A percentile compares a stretch with the other conserved stretches of the same genome.
phyloP scores from a whole-genome alignment of 2,113 vertebrate genomes.

The Echinops telfairi region DNA sequence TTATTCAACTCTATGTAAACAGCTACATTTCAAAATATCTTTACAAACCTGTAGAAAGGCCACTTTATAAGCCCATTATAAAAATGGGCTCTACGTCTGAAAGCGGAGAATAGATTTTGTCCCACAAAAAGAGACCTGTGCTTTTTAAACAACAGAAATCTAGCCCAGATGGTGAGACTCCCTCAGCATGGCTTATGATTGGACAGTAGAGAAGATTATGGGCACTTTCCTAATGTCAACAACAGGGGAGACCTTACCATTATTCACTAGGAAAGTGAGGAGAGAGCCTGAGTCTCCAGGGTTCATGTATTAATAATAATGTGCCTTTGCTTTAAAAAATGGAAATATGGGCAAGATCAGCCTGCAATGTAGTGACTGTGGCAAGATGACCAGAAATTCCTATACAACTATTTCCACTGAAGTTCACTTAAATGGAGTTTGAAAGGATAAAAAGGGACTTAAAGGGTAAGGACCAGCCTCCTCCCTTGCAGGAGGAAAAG shows the following conservation, averaged over 20 bases:
- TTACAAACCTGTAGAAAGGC: conserved; percentile 7
- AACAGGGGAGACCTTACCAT: neutral
- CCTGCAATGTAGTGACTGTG: neutral
- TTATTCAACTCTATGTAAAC: neutral
- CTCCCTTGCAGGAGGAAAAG: too few species aligned
- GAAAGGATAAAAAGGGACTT: neutral
- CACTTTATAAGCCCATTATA: conserved; percentile 28
- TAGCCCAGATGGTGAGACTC: neutral
- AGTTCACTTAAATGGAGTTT: neutral
- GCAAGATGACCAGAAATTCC: neutral
- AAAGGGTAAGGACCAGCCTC: too few species aligned
- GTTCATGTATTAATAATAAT: neutral
- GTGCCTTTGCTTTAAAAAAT: neutral
- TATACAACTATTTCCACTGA: neutral
- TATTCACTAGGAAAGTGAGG: neutral
- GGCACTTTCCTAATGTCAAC: neutral
- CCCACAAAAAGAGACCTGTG: too few species aligned
- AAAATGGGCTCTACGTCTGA: neutral
- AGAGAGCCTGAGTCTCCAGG: accelerated
- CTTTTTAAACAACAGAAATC: neutral
- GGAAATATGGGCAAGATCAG: neutral
- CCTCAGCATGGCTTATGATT: neutral
- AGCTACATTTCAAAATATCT: neutral
- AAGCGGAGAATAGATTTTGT: neutral
- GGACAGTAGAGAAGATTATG: neutral